These are phyloP conservation scores for Macroramphosus scolopax DNA, from an alignment of 2,797 vertebrate species.

Conservation along the genomic window DNA sequence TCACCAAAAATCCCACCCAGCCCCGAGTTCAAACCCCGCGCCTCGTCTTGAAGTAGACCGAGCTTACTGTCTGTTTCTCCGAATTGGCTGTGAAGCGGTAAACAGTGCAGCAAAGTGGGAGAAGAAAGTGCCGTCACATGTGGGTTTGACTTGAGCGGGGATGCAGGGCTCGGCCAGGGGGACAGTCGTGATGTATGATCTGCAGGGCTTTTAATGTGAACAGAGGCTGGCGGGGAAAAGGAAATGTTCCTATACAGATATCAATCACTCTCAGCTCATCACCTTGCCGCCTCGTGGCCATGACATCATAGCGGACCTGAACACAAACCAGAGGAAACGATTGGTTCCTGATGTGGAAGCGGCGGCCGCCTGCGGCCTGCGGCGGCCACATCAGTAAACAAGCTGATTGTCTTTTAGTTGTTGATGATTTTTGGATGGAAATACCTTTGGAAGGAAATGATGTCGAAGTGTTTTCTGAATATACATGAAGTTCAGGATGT, in stretches of 20 bases:
- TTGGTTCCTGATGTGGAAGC: conserved; percentile 73
- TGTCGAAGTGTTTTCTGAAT: conserved; percentile 7
- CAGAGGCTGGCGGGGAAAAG: conserved; percentile 72
- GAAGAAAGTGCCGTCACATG: conserved; percentile 67
- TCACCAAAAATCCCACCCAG: conserved; percentile 31
- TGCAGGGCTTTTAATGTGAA: conserved; percentile 75
- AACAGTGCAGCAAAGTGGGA: conserved; percentile 16
- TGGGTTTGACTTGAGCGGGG: conserved; percentile 45
- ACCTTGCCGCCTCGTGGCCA: conserved; percentile 63
- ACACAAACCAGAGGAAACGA: conserved; percentile 51
- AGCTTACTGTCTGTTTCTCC: conserved; percentile 19
- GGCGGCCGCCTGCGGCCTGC: conserved; percentile 43
- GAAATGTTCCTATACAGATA: conserved; percentile 81
- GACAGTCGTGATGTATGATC: conserved; percentile 73
- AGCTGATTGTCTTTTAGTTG: conserved; percentile 29
- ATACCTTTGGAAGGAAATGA: conserved; percentile 20
- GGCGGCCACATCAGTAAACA: conserved; percentile 56
- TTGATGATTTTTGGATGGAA: conserved; percentile 16
- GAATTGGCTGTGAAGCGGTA: conserved; percentile 18
- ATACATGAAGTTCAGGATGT: no score
- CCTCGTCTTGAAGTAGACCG: conserved; percentile 31
- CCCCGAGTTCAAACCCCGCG: conserved; percentile 5
- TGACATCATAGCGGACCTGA: conserved; percentile 70
- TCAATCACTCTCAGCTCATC: conserved; percentile 82
- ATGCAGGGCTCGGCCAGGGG: conserved; percentile 38